Evolutionary conservation across 2,113 vertebrate genomes (phyloP), one percentile per base, ranked within the genome.

Genomic region (Empidonax alnorum): DNA sequence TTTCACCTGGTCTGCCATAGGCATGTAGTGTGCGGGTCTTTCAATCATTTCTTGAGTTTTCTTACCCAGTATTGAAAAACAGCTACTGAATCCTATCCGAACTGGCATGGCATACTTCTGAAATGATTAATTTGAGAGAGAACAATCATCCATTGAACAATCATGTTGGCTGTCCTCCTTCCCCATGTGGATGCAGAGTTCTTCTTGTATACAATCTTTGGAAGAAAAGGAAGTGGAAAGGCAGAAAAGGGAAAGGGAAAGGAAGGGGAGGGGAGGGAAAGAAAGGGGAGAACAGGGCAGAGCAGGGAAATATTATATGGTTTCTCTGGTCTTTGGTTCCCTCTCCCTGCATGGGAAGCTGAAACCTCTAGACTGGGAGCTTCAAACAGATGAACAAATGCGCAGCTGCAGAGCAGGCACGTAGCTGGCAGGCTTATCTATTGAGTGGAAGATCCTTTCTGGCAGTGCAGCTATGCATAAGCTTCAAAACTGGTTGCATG

Each of bases 41-140:
- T 50, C 27, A 81, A 69, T 24, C 21, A 39, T 33, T 95, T 94
- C 52, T 84, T 91, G 65, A 66, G 35, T 79, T 97, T 87, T 35
- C 28, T 82, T 75, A 74, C 37, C 41, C 87, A 75, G 19, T 35
- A 71, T 89, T 92, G 80, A 74, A 94, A 96, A 97, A 18, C 14
- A 69, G 84, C 65, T 78, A 61, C 59, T 65, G 84, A 94, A 91
- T 92, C 68, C 55, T 74, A 71, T 67, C 73, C 87, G 61, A 92
- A 74, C 42, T 95, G 56, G 61, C 78, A 79, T 17, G 55, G 42
- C 94, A 16, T 44, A 44, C 23, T 66, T 39, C 37, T 35, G 31
- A 62, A 63, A 63, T n/a, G 4, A 49, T 11, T 25, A 47, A 9
- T 62, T 81, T 97, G 80, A 88, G 74, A 87, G 86, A 87, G 76